Percentiles rank a stretch among this genome's conserved stretches.
Conservation (phyloP, 2,113 vertebrate genomes). For the Riparia riparia region DNA sequence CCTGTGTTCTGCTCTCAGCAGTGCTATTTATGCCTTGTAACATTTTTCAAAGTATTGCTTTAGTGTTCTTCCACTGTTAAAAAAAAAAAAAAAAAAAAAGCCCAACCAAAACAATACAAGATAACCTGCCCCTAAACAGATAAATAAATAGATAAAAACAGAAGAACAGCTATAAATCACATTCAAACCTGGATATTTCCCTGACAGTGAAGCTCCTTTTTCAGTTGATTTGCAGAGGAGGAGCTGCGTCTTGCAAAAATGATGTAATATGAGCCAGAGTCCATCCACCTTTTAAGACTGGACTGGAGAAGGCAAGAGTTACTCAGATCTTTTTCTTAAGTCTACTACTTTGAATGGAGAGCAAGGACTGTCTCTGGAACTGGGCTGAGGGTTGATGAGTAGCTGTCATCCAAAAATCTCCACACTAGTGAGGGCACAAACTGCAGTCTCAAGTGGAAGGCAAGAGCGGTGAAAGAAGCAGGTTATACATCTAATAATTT, state of each 20-base stretch:
- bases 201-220: background rate
- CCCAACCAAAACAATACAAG: background rate
- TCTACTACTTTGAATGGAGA: background rate
- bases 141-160: background rate
- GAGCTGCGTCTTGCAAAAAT: background rate
- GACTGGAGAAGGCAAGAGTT: background rate
- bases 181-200: background rate
- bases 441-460: background rate
- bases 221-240: background rate
- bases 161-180: background rate
- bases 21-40: constrained; percentile 42
- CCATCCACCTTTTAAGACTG: background rate
- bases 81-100: background rate
- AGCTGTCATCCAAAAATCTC: background rate
- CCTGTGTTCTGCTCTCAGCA: constrained; percentile 48
- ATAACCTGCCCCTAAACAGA: background rate
- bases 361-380: background rate
- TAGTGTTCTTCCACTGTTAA: background rate
- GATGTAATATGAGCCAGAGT: background rate
- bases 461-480: background rate
- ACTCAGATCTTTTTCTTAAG: background rate
- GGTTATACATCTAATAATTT: background rate
- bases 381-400: background rate
- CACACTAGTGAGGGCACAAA: background rate
- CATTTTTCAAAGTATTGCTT: constrained; percentile 52